phyloP scores from a whole-genome alignment of 2,888 invertebrate species.

The Cantharis rufa region DNA sequence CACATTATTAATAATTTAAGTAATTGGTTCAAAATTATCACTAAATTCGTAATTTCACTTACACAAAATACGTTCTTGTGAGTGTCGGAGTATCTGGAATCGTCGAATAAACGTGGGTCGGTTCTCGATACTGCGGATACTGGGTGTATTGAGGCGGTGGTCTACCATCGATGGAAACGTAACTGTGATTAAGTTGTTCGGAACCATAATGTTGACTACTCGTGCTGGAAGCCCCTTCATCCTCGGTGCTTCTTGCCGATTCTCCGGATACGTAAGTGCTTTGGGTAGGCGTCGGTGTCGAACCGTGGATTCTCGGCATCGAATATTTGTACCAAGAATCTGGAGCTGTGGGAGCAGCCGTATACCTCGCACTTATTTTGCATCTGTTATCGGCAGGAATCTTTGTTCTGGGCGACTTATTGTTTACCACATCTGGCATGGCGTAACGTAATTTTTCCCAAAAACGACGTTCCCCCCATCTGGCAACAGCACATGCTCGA shows the following conservation, averaged over 20 bases:
- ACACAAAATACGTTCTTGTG: slow-evolving; percentile 56
- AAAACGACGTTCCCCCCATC: slow-evolving; percentile 79
- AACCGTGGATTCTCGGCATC: slow-evolving; percentile 62
- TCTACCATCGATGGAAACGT: slow-evolving; percentile 66
- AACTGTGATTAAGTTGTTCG: slow-evolving; percentile 69
- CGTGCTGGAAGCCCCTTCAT: slow-evolving; percentile 60
- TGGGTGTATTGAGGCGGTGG: slow-evolving; percentile 54
- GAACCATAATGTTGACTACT: slow-evolving; percentile 67
- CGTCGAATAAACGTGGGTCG: slow-evolving; percentile 55
- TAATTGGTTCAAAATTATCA: slow-evolving; percentile 3
- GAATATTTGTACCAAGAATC: slow-evolving; percentile 74
- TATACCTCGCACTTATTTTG: slow-evolving; percentile 66
- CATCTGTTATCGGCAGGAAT: slow-evolving; percentile 61
- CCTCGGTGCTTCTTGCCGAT: slow-evolving; percentile 57
- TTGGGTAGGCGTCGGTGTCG: slow-evolving; percentile 64
- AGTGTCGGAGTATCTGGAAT: slow-evolving; percentile 54
- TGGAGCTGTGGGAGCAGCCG: slow-evolving; percentile 73
- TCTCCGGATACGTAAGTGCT: slow-evolving; percentile 65
- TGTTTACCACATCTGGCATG: slow-evolving; percentile 74
- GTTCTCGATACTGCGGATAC: slow-evolving; percentile 44
- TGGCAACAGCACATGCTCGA: slow-evolving; percentile 71
- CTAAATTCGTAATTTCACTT: slow-evolving; percentile 32
- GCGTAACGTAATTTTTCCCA: slow-evolving; percentile 82
- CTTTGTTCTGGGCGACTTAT: slow-evolving; percentile 61
- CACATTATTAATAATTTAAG: neutral